Base-by-base conservation (phyloP, 1,140 invertebrate genomes). In the Mamestra configurata region DNA sequence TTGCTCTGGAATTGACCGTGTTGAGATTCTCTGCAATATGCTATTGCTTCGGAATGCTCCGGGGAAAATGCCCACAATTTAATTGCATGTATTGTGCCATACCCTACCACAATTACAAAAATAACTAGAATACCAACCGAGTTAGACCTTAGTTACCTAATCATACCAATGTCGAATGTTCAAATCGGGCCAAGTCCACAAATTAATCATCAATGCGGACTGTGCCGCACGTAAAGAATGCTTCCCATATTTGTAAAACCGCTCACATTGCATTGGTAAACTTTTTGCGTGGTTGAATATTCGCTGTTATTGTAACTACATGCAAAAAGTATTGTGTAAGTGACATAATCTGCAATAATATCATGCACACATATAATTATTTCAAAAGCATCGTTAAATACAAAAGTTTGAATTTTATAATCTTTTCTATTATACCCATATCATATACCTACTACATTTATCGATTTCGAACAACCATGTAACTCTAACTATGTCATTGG, bases 401-500 rank as follows among this genome's bases (percentile, higher is more conserved):
- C 68, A 31, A 37, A 6, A 18, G 46, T 53, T 35, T 27, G n/a
- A 7, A 24, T 43, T 71, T 71, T 53, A n/a, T 20, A 51, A 51
- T 35, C 40, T 51, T 15, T 27, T 70, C 18, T n/a, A n/a, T n/a
- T n/a, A n/a, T n/a, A 31, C 27, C 2, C 1, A 5, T 31, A 31
- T 31, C 5, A 31, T 31, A 31, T 31, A 31, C 27, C 27, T 1
- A 31, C 27, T 1, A 31, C 27, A 31, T 31, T 46, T 53, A 71
- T 18, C 37, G 11, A 53, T 18, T 71, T 71, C 68, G 22, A 7
- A 22, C 15, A 35, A 71, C 20, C 27, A 11, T 71, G 24, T 15
- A 51, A 68, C 24, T 59, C 55, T 59, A 59, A 27, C 11, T 46
- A 68, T 68, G 64, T 68, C 64, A 43, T 68, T 46, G 37, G 15